Conservation (phyloP, 2,113 vertebrate species). For the Aldabrachelys gigantea region DNA sequence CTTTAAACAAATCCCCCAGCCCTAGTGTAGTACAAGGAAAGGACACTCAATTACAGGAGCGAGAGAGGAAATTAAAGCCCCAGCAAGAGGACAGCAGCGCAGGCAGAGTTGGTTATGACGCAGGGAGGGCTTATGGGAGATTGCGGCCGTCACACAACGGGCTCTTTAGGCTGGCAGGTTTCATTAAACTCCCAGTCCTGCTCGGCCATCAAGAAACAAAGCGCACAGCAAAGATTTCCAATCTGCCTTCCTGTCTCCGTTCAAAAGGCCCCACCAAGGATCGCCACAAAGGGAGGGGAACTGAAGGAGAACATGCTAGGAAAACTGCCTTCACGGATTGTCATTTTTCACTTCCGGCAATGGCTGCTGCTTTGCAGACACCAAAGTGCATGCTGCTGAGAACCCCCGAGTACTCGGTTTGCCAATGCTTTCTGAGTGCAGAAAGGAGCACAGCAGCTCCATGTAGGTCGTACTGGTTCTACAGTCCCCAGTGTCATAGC, state of each 20-base stretch:
- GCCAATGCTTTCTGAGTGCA: neutral
- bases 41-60: accelerated
- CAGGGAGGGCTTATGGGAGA: accelerated
- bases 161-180: neutral
- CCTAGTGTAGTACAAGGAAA: neutral
- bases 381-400: neutral
- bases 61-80: neutral
- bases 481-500: neutral
- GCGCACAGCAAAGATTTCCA: neutral
- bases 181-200: neutral
- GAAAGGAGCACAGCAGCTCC: neutral
- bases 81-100: neutral
- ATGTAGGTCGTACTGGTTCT: neutral
- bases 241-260: neutral
- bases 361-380: neutral
- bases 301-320: neutral
- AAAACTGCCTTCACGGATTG: neutral
- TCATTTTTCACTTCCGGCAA: constrained; percentile 7
- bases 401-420: neutral
- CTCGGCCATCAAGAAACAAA: neutral
- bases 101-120: neutral
- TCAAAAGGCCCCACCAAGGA: neutral
- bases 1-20: neutral
- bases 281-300: neutral
- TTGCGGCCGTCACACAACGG: neutral